Conservation (phyloP, 2,888 invertebrate species). For the Lycophotia porphyrea region DNA sequence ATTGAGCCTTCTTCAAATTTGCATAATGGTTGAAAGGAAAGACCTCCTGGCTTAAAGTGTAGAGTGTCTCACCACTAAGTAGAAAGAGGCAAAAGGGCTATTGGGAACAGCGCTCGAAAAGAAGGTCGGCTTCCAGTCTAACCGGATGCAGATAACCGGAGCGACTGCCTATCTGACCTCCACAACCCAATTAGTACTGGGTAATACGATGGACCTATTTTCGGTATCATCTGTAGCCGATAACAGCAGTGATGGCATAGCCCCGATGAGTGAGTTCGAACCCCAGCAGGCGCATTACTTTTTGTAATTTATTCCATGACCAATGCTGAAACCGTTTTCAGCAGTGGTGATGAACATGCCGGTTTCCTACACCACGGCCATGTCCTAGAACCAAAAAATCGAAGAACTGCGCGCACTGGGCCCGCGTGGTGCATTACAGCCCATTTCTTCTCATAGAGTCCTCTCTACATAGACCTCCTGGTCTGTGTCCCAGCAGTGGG, state of each 20-base stretch:
- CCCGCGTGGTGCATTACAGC: background rate
- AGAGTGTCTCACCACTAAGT: background rate
- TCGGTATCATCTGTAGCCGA: background rate
- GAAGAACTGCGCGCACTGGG: background rate
- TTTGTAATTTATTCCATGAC: no score
- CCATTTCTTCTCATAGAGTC: background rate
- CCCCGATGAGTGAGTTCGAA: no score
- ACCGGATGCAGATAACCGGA: no score
- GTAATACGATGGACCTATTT: no score
- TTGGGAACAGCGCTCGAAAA: background rate
- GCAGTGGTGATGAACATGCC: no score
- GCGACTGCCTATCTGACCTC: no score
- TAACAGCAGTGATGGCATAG: background rate
- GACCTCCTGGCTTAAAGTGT: constrained; percentile 48
- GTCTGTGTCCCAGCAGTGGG: background rate
- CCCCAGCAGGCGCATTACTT: no score
- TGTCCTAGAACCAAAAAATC: background rate
- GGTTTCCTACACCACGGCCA: no score
- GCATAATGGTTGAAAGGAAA: constrained; percentile 42
- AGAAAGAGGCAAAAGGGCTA: background rate
- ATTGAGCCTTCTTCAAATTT: constrained; percentile 43
- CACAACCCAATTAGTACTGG: no score
- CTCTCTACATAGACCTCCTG: background rate
- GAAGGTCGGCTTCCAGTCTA: no score
- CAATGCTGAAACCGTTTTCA: no score